Evolutionary conservation across 2,113 vertebrate genomes (phyloP).

Genomic region (Myocastor coypus): DNA sequence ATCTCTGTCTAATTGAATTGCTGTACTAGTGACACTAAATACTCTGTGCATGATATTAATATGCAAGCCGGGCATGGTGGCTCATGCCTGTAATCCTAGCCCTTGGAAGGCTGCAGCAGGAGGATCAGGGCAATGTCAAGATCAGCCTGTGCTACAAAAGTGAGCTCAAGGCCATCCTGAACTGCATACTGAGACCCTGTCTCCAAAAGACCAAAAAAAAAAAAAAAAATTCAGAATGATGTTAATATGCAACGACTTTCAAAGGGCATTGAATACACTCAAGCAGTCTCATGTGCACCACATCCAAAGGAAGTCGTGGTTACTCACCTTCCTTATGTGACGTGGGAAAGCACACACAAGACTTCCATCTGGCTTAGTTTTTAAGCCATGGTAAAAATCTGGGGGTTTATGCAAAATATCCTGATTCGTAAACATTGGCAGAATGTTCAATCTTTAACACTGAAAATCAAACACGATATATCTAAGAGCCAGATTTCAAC

Average conservation of each 20-base stretch:
- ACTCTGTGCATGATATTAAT: background rate
- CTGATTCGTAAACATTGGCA: background rate
- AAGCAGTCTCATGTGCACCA: accelerated
- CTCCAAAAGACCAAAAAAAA: no score
- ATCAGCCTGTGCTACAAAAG: no score
- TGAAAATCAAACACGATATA: background rate
- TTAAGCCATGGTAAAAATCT: background rate
- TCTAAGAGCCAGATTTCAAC: background rate
- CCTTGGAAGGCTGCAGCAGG: no score
- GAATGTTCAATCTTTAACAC: background rate
- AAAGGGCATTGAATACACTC: background rate
- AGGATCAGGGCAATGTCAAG: no score
- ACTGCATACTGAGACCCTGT: no score
- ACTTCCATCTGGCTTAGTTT: background rate
- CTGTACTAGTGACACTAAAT: background rate
- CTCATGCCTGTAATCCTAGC: no score
- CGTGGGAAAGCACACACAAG: background rate
- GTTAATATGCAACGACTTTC: background rate
- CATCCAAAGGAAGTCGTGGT: background rate
- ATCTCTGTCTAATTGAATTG: background rate
- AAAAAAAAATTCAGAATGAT: no score
- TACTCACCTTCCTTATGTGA: background rate
- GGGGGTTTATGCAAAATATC: background rate
- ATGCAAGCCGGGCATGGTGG: no score
- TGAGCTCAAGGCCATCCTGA: no score